These are phyloP conservation scores for Noctua janthina DNA, from an alignment of 2,888 invertebrate species.

Conservation along the genomic window DNA sequence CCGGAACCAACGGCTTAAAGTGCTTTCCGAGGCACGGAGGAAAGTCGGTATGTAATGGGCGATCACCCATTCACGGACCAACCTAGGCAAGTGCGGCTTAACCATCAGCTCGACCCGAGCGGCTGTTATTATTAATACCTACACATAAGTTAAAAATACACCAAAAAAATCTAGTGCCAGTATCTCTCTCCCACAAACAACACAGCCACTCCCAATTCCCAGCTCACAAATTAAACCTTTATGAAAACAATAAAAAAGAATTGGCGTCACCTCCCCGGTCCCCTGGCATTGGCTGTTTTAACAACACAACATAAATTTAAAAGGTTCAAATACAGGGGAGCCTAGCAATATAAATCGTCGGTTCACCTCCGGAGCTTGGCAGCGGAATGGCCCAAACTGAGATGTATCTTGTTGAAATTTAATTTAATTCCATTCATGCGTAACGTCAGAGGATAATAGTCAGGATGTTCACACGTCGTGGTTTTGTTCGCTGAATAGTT, in stretches of 20 bases:
- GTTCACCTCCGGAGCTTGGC: conserved; percentile 65
- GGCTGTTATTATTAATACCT: too few species aligned
- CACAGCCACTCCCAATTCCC: conserved; percentile 48
- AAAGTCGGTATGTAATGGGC: too few species aligned
- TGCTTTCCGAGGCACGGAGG: too few species aligned
- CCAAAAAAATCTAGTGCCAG: not conserved
- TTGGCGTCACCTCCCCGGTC: conserved; percentile 57
- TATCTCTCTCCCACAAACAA: conserved; percentile 9
- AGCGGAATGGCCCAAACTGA: conserved; percentile 42
- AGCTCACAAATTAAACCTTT: conserved; percentile 68
- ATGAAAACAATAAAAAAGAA: conserved; percentile 68
- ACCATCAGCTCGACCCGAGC: too few species aligned
- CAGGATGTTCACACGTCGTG: conserved; percentile 43
- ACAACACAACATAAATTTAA: conserved; percentile 71
- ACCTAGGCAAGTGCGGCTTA: too few species aligned
- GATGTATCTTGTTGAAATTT: conserved; percentile 72
- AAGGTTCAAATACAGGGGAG: conserved; percentile 66
- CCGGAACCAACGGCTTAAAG: too few species aligned
- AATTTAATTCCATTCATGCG: conserved; percentile 74
- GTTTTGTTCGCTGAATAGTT: conserved; percentile 58
- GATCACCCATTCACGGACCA: too few species aligned
- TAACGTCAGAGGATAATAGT: conserved; percentile 46
- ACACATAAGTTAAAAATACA: not conserved
- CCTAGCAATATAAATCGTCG: conserved; percentile 65
- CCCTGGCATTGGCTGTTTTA: conserved; percentile 53